Conservation (phyloP, 2,113 vertebrate species). For the Indicator indicator region DNA sequence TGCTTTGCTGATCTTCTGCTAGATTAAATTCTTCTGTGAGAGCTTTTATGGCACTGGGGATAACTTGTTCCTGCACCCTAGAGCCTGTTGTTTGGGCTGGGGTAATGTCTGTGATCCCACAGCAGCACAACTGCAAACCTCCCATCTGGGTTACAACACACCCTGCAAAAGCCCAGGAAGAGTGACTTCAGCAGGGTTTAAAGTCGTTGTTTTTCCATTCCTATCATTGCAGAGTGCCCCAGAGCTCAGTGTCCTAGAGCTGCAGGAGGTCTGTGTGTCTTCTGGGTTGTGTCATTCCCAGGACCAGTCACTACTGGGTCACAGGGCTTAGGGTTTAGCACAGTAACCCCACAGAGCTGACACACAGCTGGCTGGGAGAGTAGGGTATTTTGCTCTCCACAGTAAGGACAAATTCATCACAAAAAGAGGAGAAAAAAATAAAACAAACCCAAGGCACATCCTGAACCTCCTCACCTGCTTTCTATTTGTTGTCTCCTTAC, state of each 20-base stretch:
- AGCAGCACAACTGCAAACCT: neutral
- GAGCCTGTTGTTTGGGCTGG: neutral
- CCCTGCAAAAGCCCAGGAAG: neutral
- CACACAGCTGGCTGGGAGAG: neutral
- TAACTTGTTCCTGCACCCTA: neutral
- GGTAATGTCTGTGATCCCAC: neutral
- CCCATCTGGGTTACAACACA: neutral
- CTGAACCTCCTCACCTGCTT: neutral
- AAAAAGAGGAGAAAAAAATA: neutral
- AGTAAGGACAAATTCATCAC: neutral
- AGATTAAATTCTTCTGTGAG: conserved; percentile 63
- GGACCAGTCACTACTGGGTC: neutral
- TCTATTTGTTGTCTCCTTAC: neutral
- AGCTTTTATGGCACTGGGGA: neutral
- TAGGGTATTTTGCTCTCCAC: neutral
- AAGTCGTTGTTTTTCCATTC: neutral
- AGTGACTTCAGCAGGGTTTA: neutral
- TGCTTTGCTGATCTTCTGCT: conserved; percentile 53
- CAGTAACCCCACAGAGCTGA: neutral
- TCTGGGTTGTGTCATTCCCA: neutral
- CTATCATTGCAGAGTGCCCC: neutral
- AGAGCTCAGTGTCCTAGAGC: neutral
- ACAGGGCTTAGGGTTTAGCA: neutral
- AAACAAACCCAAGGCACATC: neutral
- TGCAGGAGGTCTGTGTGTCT: neutral